A percentile compares a stretch with the other conserved stretches of the same genome.
phyloP scores from a whole-genome alignment of 2,797 vertebrate genomes.

The Rhinophrynus dorsalis region DNA sequence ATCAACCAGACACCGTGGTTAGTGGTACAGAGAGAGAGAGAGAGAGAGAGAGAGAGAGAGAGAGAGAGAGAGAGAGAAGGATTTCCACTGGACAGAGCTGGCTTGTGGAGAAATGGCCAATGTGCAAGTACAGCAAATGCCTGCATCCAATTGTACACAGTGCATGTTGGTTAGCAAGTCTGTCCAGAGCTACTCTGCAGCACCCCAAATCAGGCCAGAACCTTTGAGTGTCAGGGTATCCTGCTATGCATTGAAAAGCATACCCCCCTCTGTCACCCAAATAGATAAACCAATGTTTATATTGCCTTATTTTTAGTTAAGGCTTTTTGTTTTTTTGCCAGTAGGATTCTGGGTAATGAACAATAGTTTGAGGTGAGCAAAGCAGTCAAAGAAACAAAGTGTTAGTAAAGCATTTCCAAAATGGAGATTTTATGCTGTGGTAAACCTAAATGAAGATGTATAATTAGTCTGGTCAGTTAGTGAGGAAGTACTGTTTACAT shows the following conservation, averaged over 20 bases:
- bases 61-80: conserved; percentile 4
- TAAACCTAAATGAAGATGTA: too few species aligned
- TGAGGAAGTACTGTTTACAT: too few species aligned
- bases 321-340: neutral
- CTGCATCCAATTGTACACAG: neutral
- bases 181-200: conserved; percentile 11
- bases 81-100: conserved; percentile 44
- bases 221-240: neutral
- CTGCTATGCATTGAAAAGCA: too few species aligned
- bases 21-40: conserved; percentile 59
- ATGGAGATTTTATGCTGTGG: conserved; percentile 61
- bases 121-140: neutral
- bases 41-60: conserved; percentile 44
- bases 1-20: conserved; percentile 65
- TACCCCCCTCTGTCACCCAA: too few species aligned
- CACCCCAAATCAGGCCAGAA: neutral
- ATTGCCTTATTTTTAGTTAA: neutral
- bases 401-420: conserved; percentile 65
- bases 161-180: neutral
- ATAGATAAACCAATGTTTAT: too few species aligned
- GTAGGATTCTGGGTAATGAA: neutral
- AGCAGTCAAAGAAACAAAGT: conserved; percentile 56
- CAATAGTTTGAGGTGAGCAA: conserved; percentile 61
- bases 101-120: neutral
- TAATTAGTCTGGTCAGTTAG: too few species aligned